Conservation (phyloP, 2,888 invertebrate genomes). For the Campoletis raptor region DNA sequence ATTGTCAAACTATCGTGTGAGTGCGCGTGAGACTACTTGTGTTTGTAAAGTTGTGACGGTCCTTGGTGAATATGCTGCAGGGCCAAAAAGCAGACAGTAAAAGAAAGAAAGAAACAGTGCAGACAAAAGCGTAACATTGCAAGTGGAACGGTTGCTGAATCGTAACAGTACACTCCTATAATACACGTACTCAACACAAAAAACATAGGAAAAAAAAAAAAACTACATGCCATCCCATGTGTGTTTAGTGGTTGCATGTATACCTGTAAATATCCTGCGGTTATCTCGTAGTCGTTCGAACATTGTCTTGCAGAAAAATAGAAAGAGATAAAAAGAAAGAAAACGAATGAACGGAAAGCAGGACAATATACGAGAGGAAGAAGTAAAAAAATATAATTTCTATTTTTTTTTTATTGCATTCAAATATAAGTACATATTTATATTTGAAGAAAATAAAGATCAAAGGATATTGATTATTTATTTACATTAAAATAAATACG, state of each 20-base stretch:
- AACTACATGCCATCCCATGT: conserved; percentile 16
- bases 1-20: conserved; percentile 42
- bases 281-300: conserved; percentile 29
- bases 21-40: conserved; percentile 19
- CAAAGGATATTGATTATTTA: background rate
- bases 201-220: conserved; percentile 1
- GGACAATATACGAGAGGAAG: background rate
- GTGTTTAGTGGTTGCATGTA: conserved; percentile 9
- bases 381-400: background rate
- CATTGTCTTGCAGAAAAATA: conserved; percentile 9
- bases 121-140: conserved; percentile 15
- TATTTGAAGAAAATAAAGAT: background rate
- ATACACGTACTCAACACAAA: conserved; percentile 23
- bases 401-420: background rate
- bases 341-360: conserved; percentile 42
- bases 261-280: background rate
- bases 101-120: conserved; percentile 11
- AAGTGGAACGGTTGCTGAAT: conserved; percentile 42
- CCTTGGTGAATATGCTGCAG: conserved; percentile 8
- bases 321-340: conserved; percentile 17
- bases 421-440: background rate
- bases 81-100: conserved; percentile 1
- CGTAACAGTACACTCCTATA: conserved; percentile 36
- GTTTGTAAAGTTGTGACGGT: background rate
- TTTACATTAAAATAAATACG: background rate